phyloP scores from a whole-genome alignment of 1,140 invertebrate species.

The Pomacea maculata region DNA sequence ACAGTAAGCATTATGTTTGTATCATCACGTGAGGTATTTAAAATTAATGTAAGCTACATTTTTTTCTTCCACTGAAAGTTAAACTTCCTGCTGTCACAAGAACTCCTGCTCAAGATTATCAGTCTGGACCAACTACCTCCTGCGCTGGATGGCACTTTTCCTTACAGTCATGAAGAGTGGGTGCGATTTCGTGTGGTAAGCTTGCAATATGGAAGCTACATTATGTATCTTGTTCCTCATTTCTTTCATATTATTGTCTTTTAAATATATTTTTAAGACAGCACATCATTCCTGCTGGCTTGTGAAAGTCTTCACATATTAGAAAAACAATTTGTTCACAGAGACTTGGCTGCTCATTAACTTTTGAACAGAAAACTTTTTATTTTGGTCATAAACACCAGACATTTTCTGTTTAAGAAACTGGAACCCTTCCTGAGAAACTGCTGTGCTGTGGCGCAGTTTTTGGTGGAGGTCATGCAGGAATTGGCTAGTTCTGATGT shows the following conservation, averaged over 20 bases:
- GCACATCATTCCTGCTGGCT: too few relatives aligned
- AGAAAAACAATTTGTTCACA: background rate
- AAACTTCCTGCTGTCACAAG: constrained; percentile 43
- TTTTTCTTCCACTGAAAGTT: constrained; percentile 38
- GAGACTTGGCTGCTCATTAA: background rate
- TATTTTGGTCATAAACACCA: background rate
- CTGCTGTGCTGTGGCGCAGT: constrained; percentile 51
- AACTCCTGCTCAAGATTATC: constrained; percentile 48
- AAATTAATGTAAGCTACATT: too few relatives aligned
- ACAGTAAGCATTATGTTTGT: too few relatives aligned
- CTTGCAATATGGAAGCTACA: background rate
- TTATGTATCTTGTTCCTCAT: background rate
- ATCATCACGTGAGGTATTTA: too few relatives aligned
- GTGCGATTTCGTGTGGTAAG: constrained; percentile 59
- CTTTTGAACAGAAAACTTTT: background rate
- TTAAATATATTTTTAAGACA: background rate
- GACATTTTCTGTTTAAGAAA: constrained; percentile 45
- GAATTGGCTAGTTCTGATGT: constrained; percentile 40
- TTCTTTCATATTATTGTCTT: background rate
- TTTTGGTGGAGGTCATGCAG: constrained; percentile 56
- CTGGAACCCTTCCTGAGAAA: constrained; percentile 60
- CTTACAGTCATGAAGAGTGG: constrained; percentile 60
- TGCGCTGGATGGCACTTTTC: constrained; percentile 51
- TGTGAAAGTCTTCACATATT: background rate
- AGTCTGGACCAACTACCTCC: constrained; percentile 47